These are phyloP conservation scores for Villa cingulata DNA, from an alignment of 2,888 invertebrate genomes.

Conservation along the genomic window DNA sequence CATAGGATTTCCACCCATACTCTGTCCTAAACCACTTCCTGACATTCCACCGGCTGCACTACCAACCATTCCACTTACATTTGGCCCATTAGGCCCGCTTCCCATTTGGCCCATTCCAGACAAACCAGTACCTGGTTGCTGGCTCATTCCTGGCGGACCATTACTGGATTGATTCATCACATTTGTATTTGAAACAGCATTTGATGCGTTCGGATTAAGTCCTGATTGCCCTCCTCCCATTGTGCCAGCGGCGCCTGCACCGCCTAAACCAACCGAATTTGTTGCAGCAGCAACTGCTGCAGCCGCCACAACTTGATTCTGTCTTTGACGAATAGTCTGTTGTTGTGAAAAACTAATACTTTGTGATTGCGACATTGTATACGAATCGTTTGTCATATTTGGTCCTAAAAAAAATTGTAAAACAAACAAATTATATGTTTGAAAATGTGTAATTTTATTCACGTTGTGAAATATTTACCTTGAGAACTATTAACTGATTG, in stretches of 20 bases:
- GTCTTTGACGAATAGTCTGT: constrained; percentile 28
- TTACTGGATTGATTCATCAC: constrained; percentile 12
- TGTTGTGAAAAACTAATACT: constrained; percentile 76
- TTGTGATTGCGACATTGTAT: constrained; percentile 70
- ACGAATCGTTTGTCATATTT: constrained; percentile 36
- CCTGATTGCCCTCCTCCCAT: constrained; percentile 17
- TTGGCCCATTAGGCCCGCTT: constrained; percentile 6
- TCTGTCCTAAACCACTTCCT: constrained; percentile 4
- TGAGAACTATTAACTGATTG: constrained; percentile 32
- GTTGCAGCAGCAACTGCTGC: constrained; percentile 34
- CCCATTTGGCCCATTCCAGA: constrained; percentile 10
- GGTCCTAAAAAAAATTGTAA: constrained; percentile 24
- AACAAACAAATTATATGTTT: too few species aligned
- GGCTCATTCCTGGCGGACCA: constrained; percentile 8
- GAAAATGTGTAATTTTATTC: too few species aligned
- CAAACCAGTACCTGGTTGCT: constrained; percentile 6
- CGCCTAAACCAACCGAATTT: constrained; percentile 24
- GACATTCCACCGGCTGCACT: constrained; percentile 2
- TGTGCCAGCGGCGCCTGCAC: constrained; percentile 16
- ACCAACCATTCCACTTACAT: constrained; percentile 6
- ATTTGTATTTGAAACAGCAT: constrained; percentile 10
- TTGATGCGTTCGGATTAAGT: constrained; percentile 17
- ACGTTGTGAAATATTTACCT: constrained; percentile 20
- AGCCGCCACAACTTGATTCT: constrained; percentile 32
- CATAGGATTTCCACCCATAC: constrained; percentile 23